Base-by-base conservation (phyloP, 2,888 invertebrate species). In the Beris chalybata region DNA sequence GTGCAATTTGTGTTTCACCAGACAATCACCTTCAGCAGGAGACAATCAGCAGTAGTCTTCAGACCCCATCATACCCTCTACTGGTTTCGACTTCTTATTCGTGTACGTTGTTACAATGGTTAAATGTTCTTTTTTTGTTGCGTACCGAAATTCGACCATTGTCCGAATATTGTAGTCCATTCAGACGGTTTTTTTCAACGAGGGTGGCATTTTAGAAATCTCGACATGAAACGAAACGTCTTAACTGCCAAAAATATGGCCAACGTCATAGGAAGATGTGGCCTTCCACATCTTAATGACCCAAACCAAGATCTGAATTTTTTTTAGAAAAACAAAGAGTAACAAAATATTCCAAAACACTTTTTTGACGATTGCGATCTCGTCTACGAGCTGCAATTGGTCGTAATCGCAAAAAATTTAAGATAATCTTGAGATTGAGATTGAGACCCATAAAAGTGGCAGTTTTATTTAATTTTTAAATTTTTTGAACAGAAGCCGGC, bases 1-100 rank as follows among this genome's bases (percentile, higher is more conserved):
- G 70, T 72, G 70, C 71, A 72, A 71, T 71, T 72, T 72, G 71
- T 71, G 71, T 71, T 70, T 70, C 70, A 71, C 71, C 71, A 71
- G 71, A 72, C 71, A 71, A 71, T 72, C 70, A 71, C 69, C 67
- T 68, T 69, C 57, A 44, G 65, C 64, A 71, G 56, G 65, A 64
- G 66, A 69, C 64, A 68, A 65, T 58, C 68, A 63, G 63, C 68
- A 68, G 58, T 64, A 64, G 63, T 66, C 54, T 64, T 64, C 64
- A 50, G 59, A 64, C 56, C 58, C 57, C 63, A 50, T 61, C 50
- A 61, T 53, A 50, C 52, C 48, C 57, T 64, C 68, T 68, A 64
- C 68, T 68, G 66, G 66, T 68, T 68, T 68, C 66, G 54, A 58
- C 50, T 65, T 61, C 61, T 50, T 61, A 50, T 50, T 43, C 52